Conservation (phyloP, 2,797 vertebrate genomes). For the Sebastes reedi region DNA sequence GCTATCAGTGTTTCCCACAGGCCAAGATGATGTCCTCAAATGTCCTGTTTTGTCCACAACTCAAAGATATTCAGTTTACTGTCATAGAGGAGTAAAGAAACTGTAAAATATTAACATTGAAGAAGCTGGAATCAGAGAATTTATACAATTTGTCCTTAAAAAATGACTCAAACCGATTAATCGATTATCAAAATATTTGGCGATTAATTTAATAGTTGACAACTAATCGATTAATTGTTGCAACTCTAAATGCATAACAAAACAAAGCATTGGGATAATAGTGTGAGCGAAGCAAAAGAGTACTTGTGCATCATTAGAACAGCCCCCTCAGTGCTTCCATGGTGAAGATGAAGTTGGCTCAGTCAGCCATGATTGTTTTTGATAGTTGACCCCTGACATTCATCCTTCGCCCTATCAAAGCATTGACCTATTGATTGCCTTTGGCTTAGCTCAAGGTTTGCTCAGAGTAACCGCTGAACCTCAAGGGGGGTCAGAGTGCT, state of each 20-base stretch:
- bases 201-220: too few relatives aligned
- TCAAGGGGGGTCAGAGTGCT: constrained; percentile 5
- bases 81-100: too few relatives aligned
- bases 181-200: too few relatives aligned
- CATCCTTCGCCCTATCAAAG: constrained; percentile 42
- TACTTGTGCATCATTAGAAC: neutral
- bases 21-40: too few relatives aligned
- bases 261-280: neutral
- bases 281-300: neutral
- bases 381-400: constrained; percentile 69
- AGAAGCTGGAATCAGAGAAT: too few relatives aligned
- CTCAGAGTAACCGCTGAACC: constrained; percentile 25
- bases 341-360: constrained; percentile 40
- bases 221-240: too few relatives aligned
- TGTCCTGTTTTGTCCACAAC: too few relatives aligned
- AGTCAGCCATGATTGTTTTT: constrained; percentile 70
- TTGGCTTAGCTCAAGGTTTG: constrained; percentile 20
- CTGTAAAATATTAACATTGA: too few relatives aligned
- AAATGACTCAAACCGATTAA: too few relatives aligned
- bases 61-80: too few relatives aligned
- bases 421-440: constrained; percentile 41
- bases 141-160: too few relatives aligned
- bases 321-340: constrained; percentile 20
- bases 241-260: neutral
- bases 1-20: too few relatives aligned